phyloP scores from a whole-genome alignment of 2,888 invertebrate species.

The Leptopilina myrica region DNA sequence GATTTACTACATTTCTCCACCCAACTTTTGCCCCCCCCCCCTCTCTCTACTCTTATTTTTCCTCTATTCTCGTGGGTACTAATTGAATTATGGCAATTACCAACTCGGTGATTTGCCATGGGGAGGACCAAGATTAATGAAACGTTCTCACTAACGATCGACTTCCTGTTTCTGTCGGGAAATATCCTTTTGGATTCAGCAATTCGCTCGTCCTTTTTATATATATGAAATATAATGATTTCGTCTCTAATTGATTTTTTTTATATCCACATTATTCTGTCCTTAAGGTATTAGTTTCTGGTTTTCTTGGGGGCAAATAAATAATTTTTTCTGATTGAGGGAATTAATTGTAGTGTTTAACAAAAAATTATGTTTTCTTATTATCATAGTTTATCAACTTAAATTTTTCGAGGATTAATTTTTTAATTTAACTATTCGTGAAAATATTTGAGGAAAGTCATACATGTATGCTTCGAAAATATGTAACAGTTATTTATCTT shows the following conservation, averaged over 20 bases:
- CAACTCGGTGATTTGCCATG: constrained; percentile 69
- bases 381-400: too few relatives aligned
- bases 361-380: too few relatives aligned
- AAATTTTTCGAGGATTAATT: too few relatives aligned
- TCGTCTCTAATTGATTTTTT: too few relatives aligned
- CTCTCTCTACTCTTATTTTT: constrained; percentile 29
- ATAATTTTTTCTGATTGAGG: too few relatives aligned
- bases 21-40: constrained; percentile 42
- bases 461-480: background rate
- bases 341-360: too few relatives aligned
- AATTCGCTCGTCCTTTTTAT: constrained; percentile 46
- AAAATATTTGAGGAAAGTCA: too few relatives aligned
- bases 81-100: constrained; percentile 74
- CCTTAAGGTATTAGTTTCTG: too few relatives aligned
- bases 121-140: constrained; percentile 72
- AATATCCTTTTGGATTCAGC: constrained; percentile 55
- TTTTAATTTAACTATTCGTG: too few relatives aligned
- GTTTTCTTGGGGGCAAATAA: too few relatives aligned
- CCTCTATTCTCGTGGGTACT: constrained; percentile 56
- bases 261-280: too few relatives aligned
- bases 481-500: background rate
- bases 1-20: constrained; percentile 50
- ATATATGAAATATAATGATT: background rate
- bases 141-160: constrained; percentile 68
- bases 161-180: constrained; percentile 56